These are phyloP conservation scores for Scomber scombrus DNA, from an alignment of 2,113 vertebrate genomes.

Conservation along the genomic window DNA sequence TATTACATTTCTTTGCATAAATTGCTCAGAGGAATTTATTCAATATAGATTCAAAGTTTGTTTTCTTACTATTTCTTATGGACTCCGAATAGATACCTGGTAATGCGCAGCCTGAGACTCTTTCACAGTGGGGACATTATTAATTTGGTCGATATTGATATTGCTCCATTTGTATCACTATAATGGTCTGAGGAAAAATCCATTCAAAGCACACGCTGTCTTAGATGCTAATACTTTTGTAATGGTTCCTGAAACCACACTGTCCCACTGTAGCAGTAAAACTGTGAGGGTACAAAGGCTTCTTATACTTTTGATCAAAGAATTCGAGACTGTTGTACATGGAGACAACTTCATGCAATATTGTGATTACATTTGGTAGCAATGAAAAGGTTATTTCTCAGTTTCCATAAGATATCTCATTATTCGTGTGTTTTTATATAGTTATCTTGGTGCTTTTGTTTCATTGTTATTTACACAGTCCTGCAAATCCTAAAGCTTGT, in stretches of 20 bases:
- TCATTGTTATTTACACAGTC: conserved; percentile 3
- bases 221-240: conserved; percentile 47
- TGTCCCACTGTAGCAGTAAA: background rate
- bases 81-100: conserved; percentile 23
- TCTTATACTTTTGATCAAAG: conserved; percentile 13
- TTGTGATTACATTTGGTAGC: conserved; percentile 53
- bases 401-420: background rate
- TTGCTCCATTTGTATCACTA: conserved; percentile 38
- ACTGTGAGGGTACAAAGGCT: background rate
- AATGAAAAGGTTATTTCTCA: conserved; percentile 60
- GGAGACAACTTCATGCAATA: conserved; percentile 17
- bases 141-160: conserved; percentile 64
- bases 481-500: conserved; percentile 34
- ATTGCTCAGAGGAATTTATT: conserved; percentile 76
- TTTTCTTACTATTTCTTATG: conserved; percentile 49
- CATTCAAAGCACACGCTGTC: conserved; percentile 17
- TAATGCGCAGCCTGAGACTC: conserved; percentile 44
- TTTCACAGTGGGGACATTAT: conserved; percentile 56
- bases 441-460: conserved; percentile 27
- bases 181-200: conserved; percentile 46
- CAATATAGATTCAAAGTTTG: conserved; percentile 68
- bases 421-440: conserved; percentile 3
- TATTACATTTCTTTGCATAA: conserved; percentile 81
- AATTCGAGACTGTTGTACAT: conserved; percentile 6
- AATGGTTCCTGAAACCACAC: conserved; percentile 15